phyloP scores from a whole-genome alignment of 2,113 vertebrate genomes.

The Microtus richardsoni region DNA sequence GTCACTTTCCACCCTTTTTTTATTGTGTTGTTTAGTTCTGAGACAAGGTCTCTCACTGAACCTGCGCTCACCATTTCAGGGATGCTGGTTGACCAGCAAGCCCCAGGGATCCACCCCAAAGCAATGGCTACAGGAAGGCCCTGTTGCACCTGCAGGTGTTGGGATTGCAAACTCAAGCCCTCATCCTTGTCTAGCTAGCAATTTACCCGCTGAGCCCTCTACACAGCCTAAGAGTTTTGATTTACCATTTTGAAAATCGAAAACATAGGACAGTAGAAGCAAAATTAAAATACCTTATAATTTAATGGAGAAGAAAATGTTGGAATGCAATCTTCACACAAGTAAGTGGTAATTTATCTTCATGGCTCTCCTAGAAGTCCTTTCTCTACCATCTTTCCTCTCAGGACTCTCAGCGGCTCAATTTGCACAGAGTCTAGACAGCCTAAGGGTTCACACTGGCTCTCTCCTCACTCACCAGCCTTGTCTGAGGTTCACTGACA shows the following conservation, averaged over 20 bases:
- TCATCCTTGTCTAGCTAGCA: background rate
- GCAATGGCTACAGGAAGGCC: background rate
- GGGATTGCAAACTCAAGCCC: background rate
- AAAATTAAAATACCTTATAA: background rate
- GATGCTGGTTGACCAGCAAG: background rate
- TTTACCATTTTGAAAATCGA: background rate
- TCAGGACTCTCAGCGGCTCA: background rate
- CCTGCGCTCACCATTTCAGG: background rate
- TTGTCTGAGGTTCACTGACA: background rate
- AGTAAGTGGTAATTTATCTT: background rate
- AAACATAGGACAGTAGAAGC: background rate
- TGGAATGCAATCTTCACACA: background rate
- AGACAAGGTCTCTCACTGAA: background rate
- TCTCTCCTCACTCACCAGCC: background rate
- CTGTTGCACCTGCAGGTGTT: too few relatives aligned
- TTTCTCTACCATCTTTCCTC: background rate
- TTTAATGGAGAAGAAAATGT: slow-evolving; percentile 14
- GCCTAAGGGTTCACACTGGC: too few relatives aligned
- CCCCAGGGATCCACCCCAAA: background rate
- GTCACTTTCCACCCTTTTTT: background rate
- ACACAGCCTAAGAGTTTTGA: background rate
- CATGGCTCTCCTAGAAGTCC: background rate
- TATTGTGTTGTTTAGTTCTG: background rate
- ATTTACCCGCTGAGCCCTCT: background rate
- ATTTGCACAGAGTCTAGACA: accelerated